These are phyloP conservation scores for Carettochelys insculpta DNA, from an alignment of 2,113 vertebrate genomes.

Conservation along the genomic window DNA sequence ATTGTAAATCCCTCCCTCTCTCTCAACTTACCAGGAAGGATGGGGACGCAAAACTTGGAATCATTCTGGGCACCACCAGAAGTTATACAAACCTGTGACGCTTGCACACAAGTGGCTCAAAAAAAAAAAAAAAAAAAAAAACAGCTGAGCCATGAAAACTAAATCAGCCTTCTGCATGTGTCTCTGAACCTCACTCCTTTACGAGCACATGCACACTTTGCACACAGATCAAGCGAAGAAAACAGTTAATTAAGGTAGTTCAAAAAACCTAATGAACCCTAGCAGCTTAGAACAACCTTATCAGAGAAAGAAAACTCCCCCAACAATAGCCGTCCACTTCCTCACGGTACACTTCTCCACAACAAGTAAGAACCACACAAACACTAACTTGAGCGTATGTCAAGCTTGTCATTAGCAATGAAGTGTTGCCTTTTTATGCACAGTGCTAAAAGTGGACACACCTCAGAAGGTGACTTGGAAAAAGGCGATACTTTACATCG, in stretches of 20 bases:
- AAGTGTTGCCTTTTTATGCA: neutral
- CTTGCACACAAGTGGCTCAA: neutral
- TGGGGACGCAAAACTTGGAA: too few relatives aligned
- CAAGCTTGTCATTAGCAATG: accelerated
- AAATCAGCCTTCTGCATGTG: neutral
- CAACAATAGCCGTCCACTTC: neutral
- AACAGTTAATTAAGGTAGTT: constrained; percentile 43
- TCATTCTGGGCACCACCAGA: too few relatives aligned
- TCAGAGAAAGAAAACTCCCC: neutral
- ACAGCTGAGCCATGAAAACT: neutral
- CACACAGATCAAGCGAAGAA: neutral
- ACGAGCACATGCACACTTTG: neutral
- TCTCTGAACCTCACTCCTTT: neutral
- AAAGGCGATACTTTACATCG: neutral
- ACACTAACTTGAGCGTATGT: neutral
- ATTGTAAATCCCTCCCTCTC: too few relatives aligned
- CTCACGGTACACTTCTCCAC: neutral
- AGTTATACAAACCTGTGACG: too few relatives aligned
- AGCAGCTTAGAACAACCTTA: neutral
- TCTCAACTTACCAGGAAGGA: too few relatives aligned
- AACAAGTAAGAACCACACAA: neutral
- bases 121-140: neutral
- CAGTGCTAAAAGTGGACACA: neutral
- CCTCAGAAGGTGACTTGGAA: neutral
- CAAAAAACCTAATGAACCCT: neutral